Evolutionary conservation across 2,888 invertebrate species (phyloP).

Genomic region (Dorcus hopei): DNA sequence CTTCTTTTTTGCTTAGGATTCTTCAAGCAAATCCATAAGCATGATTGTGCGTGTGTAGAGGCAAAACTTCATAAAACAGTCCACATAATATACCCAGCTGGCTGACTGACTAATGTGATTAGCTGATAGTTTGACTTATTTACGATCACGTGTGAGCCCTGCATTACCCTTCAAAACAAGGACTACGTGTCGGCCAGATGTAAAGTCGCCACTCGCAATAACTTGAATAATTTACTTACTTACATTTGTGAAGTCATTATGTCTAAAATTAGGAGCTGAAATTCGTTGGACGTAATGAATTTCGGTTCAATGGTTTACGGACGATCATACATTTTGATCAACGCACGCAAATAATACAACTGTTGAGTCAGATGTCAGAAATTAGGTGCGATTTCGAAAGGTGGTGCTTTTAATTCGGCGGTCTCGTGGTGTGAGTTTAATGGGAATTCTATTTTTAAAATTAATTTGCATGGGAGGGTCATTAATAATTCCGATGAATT

Average conservation of each 20-base stretch:
- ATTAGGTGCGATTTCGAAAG: too few species aligned
- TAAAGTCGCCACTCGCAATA: slow-evolving; percentile 3
- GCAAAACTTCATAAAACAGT: neutral
- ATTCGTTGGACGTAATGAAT: too few species aligned
- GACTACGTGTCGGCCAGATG: neutral
- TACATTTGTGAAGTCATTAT: slow-evolving; percentile 1
- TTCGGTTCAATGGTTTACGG: too few species aligned
- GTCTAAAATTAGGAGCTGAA: neutral
- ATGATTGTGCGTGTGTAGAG: neutral
- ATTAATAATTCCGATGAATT: too few species aligned
- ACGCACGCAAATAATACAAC: too few species aligned
- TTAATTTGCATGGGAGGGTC: too few species aligned
- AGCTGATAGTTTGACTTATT: slow-evolving; percentile 19
- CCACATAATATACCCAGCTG: neutral
- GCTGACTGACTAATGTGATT: slow-evolving; percentile 14
- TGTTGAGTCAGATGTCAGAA: too few species aligned
- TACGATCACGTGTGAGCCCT: slow-evolving; percentile 19
- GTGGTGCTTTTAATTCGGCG: neutral
- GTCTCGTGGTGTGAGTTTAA: too few species aligned
- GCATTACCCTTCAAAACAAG: slow-evolving; percentile 13
- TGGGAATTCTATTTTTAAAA: too few species aligned
- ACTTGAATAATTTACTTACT: slow-evolving; percentile 7
- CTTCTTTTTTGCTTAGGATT: neutral
- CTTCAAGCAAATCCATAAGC: neutral
- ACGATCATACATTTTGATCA: too few species aligned